Conservation (phyloP, 2,888 invertebrate genomes). For the Tethea ocularis region DNA sequence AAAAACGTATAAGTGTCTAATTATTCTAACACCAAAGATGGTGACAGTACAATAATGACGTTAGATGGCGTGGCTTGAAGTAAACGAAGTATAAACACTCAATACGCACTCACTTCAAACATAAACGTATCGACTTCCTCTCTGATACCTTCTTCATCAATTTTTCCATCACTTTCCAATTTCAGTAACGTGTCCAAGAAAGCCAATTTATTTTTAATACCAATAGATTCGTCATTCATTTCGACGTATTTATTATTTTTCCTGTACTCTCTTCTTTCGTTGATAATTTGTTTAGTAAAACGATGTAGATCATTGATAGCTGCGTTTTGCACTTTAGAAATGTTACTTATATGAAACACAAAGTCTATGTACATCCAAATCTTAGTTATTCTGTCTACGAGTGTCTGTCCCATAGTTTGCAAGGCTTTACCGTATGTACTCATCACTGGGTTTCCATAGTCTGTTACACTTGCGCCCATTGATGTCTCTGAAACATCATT, state of each 20-base stretch:
- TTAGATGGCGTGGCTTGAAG: too few relatives aligned
- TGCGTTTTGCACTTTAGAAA: conserved; percentile 12
- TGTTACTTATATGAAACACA: conserved; percentile 10
- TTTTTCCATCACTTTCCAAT: conserved; percentile 74
- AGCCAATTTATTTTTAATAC: conserved; percentile 55
- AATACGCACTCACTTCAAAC: conserved; percentile 77
- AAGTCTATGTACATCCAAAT: conserved; percentile 13
- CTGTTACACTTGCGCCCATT: conserved; percentile 30
- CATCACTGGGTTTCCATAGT: conserved; percentile 30
- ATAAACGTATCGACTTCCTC: conserved; percentile 88
- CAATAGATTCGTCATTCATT: conserved; percentile 7
- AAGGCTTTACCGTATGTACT: conserved; percentile 69
- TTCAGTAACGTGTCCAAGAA: conserved; percentile 85
- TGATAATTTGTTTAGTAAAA: conserved; percentile 73
- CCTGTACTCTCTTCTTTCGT: conserved; percentile 32
- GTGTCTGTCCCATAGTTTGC: conserved; percentile 39
- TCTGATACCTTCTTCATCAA: conserved; percentile 82
- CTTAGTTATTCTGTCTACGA: conserved; percentile 10
- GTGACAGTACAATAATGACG: too few relatives aligned
- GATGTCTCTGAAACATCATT: conserved; percentile 55
- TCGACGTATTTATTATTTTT: neutral
- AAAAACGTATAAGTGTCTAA: too few relatives aligned
- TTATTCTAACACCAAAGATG: too few relatives aligned
- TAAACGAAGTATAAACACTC: conserved; percentile 18
- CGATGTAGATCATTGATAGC: conserved; percentile 68